Evolutionary conservation across 2,888 invertebrate genomes (phyloP).

Genomic region (Mermis nigrescens): DNA sequence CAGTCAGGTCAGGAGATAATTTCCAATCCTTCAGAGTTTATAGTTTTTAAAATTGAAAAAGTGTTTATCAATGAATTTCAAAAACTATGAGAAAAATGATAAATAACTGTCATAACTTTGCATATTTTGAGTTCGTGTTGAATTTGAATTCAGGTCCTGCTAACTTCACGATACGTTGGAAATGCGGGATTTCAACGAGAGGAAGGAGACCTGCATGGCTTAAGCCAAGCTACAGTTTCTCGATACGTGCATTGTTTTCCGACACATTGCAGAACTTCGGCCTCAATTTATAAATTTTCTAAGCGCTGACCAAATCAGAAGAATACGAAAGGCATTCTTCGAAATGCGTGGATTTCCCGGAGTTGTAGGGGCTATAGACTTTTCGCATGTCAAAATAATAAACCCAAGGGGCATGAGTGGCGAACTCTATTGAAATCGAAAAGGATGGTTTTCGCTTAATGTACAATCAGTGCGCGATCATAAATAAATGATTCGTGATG

Average conservation of each 20-base stretch:
- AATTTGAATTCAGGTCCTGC: no score
- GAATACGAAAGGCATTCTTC: no score
- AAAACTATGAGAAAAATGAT: no score
- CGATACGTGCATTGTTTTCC: neutral
- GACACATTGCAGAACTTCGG: neutral
- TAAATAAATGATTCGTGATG: neutral
- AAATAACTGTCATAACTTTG: no score
- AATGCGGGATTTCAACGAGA: neutral
- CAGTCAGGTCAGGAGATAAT: no score
- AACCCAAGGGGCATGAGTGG: neutral
- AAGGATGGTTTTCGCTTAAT: neutral
- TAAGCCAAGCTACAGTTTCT: neutral
- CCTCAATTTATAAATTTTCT: neutral
- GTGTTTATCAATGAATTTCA: no score
- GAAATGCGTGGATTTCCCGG: neutral
- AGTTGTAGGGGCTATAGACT: neutral
- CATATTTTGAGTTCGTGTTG: no score
- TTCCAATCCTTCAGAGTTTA: no score
- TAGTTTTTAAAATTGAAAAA: no score
- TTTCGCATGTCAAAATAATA: neutral
- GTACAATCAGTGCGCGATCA: neutral
- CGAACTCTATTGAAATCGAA: neutral
- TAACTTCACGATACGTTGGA: neutral
- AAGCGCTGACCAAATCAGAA: neutral
- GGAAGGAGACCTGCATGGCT: neutral